These are phyloP conservation scores for Uria aalge DNA, from an alignment of 2,113 vertebrate species.

Conservation along the genomic window DNA sequence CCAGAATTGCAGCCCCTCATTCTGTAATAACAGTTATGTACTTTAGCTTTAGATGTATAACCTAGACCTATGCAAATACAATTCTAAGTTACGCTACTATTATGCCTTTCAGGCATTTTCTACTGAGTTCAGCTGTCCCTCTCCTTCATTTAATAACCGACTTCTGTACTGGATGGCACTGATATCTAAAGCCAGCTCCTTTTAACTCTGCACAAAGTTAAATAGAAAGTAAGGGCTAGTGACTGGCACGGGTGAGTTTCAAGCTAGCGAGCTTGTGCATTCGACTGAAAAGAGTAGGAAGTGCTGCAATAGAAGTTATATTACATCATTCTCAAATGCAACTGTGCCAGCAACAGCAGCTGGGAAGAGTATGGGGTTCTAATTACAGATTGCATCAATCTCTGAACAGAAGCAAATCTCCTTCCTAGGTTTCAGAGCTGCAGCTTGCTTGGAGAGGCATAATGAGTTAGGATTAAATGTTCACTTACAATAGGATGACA, in stretches of 20 bases:
- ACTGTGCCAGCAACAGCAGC: conserved; percentile 66
- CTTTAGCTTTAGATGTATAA: background rate
- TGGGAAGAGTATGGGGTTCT: conserved; percentile 63
- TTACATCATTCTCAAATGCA: conserved; percentile 64
- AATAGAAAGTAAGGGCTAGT: background rate
- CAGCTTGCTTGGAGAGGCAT: conserved; percentile 55
- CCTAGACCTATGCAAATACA: background rate
- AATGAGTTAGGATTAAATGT: conserved; percentile 67
- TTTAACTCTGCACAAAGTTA: background rate
- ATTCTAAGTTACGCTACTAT: background rate
- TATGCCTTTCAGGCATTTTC: background rate
- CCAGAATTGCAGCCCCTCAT: background rate
- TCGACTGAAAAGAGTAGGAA: conserved; percentile 53
- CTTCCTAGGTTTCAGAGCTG: conserved; percentile 41
- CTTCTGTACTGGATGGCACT: background rate
- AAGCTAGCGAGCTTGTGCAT: background rate
- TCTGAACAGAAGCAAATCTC: conserved; percentile 61
- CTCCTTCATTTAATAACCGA: background rate
- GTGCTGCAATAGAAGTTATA: conserved; percentile 29
- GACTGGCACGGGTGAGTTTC: background rate
- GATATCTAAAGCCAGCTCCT: background rate
- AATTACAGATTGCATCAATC: conserved; percentile 70
- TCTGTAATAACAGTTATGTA: background rate
- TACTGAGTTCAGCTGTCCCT: background rate
- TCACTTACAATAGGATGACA: conserved; percentile 59